These are phyloP conservation scores for Axinella damicornis DNA, from an alignment of 37 sponge, comb jelly and placozoan genomes.

Conservation along the genomic window DNA sequence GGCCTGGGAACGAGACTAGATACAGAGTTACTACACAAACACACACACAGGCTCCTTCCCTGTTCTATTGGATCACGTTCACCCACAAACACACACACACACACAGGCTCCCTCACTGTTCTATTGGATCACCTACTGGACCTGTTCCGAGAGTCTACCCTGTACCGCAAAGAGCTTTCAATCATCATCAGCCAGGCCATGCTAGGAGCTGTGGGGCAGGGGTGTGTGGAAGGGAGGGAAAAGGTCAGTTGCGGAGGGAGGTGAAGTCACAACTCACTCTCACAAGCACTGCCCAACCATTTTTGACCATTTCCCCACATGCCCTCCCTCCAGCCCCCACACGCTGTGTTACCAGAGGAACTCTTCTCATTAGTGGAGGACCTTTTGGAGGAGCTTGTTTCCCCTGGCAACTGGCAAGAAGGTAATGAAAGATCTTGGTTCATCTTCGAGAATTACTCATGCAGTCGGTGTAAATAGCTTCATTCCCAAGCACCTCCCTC, in stretches of 20 bases:
- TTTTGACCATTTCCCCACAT: neutral
- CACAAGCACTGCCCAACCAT: neutral
- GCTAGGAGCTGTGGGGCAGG: conserved; percentile 37
- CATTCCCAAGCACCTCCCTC: no score
- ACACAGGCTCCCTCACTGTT: conserved; percentile 9
- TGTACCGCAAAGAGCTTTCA: conserved; percentile 28
- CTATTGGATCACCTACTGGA: conserved; percentile 65
- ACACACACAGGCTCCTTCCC: no score
- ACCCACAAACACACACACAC: no score
- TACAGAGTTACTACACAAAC: no score
- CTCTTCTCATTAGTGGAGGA: conserved; percentile 23
- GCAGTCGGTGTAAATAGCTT: no score
- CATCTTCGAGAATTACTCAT: no score
- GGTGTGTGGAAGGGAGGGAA: neutral
- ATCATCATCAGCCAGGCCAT: conserved; percentile 43
- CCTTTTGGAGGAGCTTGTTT: conserved; percentile 5
- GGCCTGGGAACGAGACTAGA: no score
- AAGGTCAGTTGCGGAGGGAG: neutral
- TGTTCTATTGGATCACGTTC: no score
- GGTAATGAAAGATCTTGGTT: no score
- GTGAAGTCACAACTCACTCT: neutral
- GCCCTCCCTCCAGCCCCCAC: neutral
- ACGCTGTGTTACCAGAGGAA: neutral
- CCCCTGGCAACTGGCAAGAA: conserved; percentile 24
- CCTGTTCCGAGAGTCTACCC: neutral